Evolutionary conservation across 2,113 vertebrate genomes (phyloP), one percentile per base, ranked within the genome.

Genomic region (Sinocyclocheilus grahami): DNA sequence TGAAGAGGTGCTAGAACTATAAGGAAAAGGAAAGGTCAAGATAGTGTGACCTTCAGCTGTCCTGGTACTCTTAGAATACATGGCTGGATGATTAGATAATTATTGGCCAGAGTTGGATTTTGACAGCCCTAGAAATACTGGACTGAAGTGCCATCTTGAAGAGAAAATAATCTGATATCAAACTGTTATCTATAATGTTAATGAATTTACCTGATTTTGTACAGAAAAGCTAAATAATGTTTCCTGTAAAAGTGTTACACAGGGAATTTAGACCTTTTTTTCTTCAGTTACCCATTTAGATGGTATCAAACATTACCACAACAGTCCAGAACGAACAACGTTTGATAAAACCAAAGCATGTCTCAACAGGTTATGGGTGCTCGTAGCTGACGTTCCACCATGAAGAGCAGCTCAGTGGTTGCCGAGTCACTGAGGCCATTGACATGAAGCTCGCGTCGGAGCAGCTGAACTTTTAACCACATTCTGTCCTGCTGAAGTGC

Each of bases 1-100:
- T 72, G 69, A 72, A 72, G 69, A 72, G 33, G 18, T 22, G 69
- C 20, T 42, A 42, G 62, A 69, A 78, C 48, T 18, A 13, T 48
- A 58, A 65, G 51, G 42, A 78, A 85, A 79, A 65, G 51, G 42
- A 69, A 79, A 79, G 48, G 76, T 85, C 74, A 85, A 48, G 60
- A 16, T 16, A 42, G 27, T 13, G 9, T 39, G 76, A 69, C 76
- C 62, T 79, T 85, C 60, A 71, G 76, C 42, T 53, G 84, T 55
- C 74, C 30, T 53, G 22, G 39, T 67, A 48, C 80, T 67, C 76
- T 8, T 30, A 48, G 1, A 22, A 42, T 24, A 65, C 51, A 65
- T 27, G 13, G 24, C 79, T 79, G 62, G 55, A 42, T 46, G 60
- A 37, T 69, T 39, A 67, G 42, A 58, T 58, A 62, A 42, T 72